Evolutionary conservation across 1,140 invertebrate species (phyloP), one percentile per base, ranked within the genome.

Genomic region (Bombyx mandarina): DNA sequence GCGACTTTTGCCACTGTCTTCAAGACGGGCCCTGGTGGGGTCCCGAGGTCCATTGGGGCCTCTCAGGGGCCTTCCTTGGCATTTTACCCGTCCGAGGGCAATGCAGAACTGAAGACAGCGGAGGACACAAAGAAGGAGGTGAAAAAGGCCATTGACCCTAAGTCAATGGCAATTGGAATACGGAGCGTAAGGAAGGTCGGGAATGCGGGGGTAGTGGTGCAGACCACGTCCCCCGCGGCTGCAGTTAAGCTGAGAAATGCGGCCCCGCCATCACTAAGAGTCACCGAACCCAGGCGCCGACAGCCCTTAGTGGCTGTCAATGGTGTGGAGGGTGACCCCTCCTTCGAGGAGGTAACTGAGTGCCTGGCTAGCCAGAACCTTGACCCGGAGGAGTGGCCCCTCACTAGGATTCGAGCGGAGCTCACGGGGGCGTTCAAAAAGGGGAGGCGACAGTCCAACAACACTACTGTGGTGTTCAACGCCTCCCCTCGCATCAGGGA

Each of bases 121-220:
- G 58, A 61, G 8, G 49, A 61, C 4, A 61, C 56, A 0, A 58
- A 58, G 10, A 35, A 8, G 3, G 52, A n/a, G 0, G 7, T 60
- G 0, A 61, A 65, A 57, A 46, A 58, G 12, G 18, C 45, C 0
- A n/a, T 56, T 0, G 51, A 58, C 8, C 57, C 57, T 1, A 46
- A 53, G 0, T 45, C 10, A 3, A 26, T 54, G 2, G 7, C 51
- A 4, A 5, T 60, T n/a, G 58, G 55, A 10, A 35, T 63, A 1
- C 12, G 50, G 1, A 43, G 45, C 1, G 47, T 69, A 0, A 26
- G 58, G 0, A 59, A 51, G 9, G 43, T 61, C 1, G 63, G 66
- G 0, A 69, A 69, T 49, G 58, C 58, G 1, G 67, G 61, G 0
- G 57, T 69, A 4, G 10, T 60, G 0, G 49, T 69, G 0, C 54